Evolutionary conservation across 2,797 vertebrate species (phyloP), one percentile per base, ranked within the genome.

Genomic region (Oryzias dopingdopingensis): DNA sequence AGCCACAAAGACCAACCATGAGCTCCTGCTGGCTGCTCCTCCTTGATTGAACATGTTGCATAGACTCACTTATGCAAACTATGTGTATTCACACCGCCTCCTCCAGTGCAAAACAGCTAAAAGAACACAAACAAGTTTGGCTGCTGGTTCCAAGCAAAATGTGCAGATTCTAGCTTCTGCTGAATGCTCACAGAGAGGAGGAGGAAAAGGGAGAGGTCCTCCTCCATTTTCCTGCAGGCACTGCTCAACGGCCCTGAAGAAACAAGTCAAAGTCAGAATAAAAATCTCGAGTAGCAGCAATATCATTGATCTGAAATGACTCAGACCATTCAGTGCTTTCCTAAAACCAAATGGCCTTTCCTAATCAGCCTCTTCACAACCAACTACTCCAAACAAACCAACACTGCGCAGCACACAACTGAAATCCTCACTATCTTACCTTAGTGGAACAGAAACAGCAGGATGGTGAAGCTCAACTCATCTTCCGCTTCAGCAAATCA

Each of bases 61-160:
- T 88, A 88, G 88, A 86, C 84, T 89, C 75, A 88, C 88, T 94
- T 98, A 97, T 99, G 96, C 96, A 97, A 89, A 65, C 85, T 76
- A 86, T 92, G 91, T 94, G 95, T 94, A 96, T 89, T 92, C 87
- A 92, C 90, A 73, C 74, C 81, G 78, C 76, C 84, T 46, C 58
- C 61, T 76, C 57, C 65, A 77, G 76, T 79, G 88, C 89, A 89
- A 88, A 83, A 71, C 72, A 59, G 59, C 65, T 68, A 74, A 70
- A 78, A 71, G 29, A 80, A 79, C 53, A 73, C 52, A 73, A 72
- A 70, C 29, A 40, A 50, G 58, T 29, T 65, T 6, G 57, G 59
- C 73, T 75, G 73, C 76, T 56, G 74, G 77, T 59, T 58, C 6
- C 56, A 88, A 88, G 70, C 83, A 40, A 67, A 48, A 62, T 42